phyloP scores from a whole-genome alignment of 2,113 vertebrate species.

The Oncorhynchus masou region DNA sequence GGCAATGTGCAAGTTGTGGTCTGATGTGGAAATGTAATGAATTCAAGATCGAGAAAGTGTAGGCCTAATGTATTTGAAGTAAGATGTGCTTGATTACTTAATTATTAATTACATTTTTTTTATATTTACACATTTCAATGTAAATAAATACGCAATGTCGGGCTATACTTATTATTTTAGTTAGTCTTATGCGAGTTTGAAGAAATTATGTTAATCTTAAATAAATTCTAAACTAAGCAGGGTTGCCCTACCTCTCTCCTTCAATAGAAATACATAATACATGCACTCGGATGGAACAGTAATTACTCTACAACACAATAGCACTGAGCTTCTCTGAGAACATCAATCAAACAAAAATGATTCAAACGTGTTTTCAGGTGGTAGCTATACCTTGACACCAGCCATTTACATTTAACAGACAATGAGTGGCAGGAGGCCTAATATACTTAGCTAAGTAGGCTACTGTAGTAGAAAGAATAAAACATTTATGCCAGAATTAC shows the following conservation, averaged over 20 bases:
- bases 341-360: constrained; percentile 35
- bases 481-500: not conserved
- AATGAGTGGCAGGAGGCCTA: not conserved
- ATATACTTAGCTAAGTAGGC: not conserved
- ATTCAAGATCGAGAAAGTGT: no score
- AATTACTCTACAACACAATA: constrained; percentile 46
- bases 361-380: constrained; percentile 28
- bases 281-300: not conserved
- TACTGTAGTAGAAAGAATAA: not conserved
- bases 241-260: no score
- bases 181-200: not conserved
- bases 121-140: not conserved
- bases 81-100: not conserved
- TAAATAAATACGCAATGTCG: not conserved
- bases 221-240: not conserved
- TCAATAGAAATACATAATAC: not conserved
- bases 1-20: no score
- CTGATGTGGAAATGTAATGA: no score
- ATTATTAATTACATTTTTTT: not conserved
- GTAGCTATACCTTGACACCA: constrained; percentile 26
- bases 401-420: constrained; percentile 47
- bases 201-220: not conserved
- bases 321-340: constrained; percentile 13
- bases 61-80: no score
- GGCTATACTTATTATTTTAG: not conserved